Evolutionary conservation across 2,888 invertebrate genomes (phyloP).

Genomic region (Chironomus riparius): DNA sequence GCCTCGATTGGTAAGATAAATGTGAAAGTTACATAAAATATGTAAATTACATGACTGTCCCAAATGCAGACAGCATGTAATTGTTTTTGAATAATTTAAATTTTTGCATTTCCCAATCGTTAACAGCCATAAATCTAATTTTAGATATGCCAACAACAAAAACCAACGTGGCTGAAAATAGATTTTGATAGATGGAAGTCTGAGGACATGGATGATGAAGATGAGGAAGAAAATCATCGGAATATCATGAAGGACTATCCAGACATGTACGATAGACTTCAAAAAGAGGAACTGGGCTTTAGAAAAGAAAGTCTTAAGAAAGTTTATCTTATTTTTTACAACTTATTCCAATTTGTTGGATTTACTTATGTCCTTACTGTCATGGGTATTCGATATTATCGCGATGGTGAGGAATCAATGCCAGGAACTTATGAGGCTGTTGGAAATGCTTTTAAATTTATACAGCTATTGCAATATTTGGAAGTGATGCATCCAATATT

Average conservation of each 20-base stretch:
- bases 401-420: conserved; percentile 63
- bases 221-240: conserved; percentile 55
- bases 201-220: conserved; percentile 59
- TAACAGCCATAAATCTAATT: not conserved
- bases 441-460: conserved; percentile 67
- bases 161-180: conserved; percentile 86
- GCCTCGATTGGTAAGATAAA: conserved; percentile 7
- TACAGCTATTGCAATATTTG: conserved; percentile 72
- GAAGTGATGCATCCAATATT: conserved; percentile 85
- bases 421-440: conserved; percentile 61
- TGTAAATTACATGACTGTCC: not conserved
- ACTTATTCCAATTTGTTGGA: conserved; percentile 80
- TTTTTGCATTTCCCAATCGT: no score
- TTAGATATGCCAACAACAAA: conserved; percentile 52
- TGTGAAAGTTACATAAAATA: not conserved
- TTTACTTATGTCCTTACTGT: conserved; percentile 67
- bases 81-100: no score
- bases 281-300: conserved; percentile 70
- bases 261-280: conserved; percentile 60
- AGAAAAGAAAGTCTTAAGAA: conserved; percentile 68
- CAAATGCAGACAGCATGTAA: not conserved
- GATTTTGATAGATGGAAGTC: conserved; percentile 88
- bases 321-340: conserved; percentile 80
- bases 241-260: conserved; percentile 72
- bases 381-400: conserved; percentile 63